Base-by-base conservation (phyloP, 2,113 vertebrate genomes). In the Chrysemys picta region DNA sequence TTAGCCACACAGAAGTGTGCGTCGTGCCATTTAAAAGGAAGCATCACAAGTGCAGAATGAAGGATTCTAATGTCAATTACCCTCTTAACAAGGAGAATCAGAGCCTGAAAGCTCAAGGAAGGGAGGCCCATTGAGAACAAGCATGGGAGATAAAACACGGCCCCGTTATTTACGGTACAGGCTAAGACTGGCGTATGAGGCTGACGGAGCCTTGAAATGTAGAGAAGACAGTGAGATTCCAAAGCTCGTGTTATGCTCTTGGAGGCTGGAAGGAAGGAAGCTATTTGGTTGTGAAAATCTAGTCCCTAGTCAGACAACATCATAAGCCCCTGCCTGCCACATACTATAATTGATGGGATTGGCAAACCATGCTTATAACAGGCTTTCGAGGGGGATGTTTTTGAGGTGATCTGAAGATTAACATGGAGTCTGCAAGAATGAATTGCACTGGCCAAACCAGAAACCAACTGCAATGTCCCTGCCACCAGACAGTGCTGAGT, bases 1-100 rank as follows among this genome's bases (percentile, higher is more conserved):
- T 92, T 80, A 97, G 85, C 79, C 84, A 79, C 84, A 42, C 84
- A 72, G 38, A 79, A 89, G 54, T 24, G 75, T 93, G 87, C 85
- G 90, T 88, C 65, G 83, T 91, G 57, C 25, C 62, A 84, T 91
- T 82, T 91, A 80, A 65, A 45, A 57, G 75, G 85, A 91, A 96
- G 6, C 84, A 17, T 81, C 93, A 8, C 16, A 82, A 90, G 81
- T 56, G n/a, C 7, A 54, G 29, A 0, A 0, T 14, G 35, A 89
- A 49, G 5, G 38, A 92, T 72, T n/a, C 65, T 22, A 95, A 93
- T 87, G 24, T 85, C 84, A 78, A 47, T 87, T 84, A 72, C 8
- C 22, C 25, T 91, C 81, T 81, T 88, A 89, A 62, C 72, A 27
- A 90, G 83, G 88, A 90, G 80, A 94, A 56, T 84, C 90, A 82